Conservation (phyloP, 2,113 vertebrate species). For the Heterocephalus glaber region DNA sequence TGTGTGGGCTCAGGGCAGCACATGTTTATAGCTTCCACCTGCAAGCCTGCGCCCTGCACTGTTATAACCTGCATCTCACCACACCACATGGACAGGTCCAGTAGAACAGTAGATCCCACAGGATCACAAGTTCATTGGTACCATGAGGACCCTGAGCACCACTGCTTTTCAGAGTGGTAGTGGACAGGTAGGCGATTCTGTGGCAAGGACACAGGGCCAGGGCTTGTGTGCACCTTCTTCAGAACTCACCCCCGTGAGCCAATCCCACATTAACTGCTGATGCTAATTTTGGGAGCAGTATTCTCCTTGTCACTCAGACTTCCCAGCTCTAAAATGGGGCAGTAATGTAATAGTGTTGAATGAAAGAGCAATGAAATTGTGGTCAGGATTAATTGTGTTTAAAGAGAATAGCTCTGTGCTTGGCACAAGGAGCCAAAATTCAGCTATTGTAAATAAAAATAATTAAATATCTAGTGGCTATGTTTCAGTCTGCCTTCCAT, state of each 20-base stretch:
- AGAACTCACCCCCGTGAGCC: neutral
- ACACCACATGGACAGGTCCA: neutral
- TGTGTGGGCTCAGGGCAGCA: neutral
- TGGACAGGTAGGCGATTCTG: neutral
- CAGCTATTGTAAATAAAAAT: conserved; percentile 15
- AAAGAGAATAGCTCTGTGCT: conserved; percentile 10
- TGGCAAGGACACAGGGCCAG: neutral
- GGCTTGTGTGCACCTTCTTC: neutral
- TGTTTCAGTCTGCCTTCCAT: neutral
- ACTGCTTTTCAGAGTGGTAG: neutral
- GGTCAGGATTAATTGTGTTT: neutral
- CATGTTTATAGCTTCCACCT: neutral
- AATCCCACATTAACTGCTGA: accelerated
- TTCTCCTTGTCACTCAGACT: neutral
- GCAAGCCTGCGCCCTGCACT: too few relatives aligned
- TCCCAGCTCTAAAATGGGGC: neutral
- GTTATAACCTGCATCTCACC: too few relatives aligned
- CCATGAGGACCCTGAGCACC: neutral
- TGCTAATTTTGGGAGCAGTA: neutral
- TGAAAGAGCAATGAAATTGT: neutral
- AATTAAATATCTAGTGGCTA: neutral
- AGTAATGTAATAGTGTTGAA: neutral
- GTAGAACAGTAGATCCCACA: neutral
- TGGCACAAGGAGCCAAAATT: neutral
- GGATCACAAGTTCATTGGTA: neutral